These are phyloP conservation scores for Sitobion miscanthi DNA, from an alignment of 1,140 invertebrate genomes.

Conservation along the genomic window DNA sequence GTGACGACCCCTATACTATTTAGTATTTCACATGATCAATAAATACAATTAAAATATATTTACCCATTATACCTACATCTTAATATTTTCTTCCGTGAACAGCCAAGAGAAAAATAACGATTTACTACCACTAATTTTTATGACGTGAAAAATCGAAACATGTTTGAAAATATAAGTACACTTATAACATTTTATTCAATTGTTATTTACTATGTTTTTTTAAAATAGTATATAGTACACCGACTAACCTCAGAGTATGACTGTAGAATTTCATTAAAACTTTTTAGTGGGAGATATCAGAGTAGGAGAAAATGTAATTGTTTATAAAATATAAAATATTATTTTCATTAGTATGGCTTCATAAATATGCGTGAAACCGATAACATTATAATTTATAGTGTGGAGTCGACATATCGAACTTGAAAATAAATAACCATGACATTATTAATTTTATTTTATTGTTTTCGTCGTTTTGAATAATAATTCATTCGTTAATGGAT, in stretches of 20 bases:
- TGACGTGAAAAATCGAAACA: neutral
- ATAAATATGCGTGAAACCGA: neutral
- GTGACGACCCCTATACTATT: neutral
- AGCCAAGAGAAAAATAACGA: neutral
- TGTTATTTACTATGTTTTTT: neutral
- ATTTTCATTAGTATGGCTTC: neutral
- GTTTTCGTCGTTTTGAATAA: neutral
- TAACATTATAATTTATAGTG: neutral
- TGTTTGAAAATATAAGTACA: neutral
- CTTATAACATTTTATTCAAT: neutral
- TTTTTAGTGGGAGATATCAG: neutral
- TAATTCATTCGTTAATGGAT: conserved; percentile 12
- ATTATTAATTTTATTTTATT: conserved; percentile 1
- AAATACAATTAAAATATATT: neutral
- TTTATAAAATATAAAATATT: neutral
- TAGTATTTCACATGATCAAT: neutral
- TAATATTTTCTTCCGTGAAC: neutral
- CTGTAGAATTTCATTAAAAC: neutral
- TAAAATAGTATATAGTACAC: neutral
- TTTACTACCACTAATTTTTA: neutral
- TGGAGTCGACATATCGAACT: neutral
- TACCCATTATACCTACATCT: neutral
- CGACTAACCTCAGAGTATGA: neutral
- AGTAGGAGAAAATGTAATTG: neutral
- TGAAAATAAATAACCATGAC: conserved; percentile 16